These are phyloP conservation scores for Sebastes kiyomatsui DNA, from an alignment of 2,797 vertebrate species.

Conservation along the genomic window DNA sequence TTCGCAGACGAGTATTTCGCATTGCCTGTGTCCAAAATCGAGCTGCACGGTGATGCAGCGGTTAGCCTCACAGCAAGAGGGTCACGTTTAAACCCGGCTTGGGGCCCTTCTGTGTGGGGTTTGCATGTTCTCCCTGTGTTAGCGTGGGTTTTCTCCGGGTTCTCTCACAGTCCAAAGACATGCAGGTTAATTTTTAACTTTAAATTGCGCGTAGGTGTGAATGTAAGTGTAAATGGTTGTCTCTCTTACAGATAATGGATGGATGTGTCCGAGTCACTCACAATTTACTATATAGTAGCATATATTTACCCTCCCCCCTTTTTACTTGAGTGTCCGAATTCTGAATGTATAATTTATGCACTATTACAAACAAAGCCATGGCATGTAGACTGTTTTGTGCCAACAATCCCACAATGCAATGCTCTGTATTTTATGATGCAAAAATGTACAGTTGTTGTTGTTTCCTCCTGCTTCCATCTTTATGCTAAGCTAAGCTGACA, in stretches of 20 bases:
- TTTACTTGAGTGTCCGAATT: not conserved
- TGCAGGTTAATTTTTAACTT: too few relatives aligned
- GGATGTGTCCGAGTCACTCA: rapidly evolving
- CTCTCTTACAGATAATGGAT: too few relatives aligned
- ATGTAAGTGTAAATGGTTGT: rapidly evolving
- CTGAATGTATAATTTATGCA: not conserved
- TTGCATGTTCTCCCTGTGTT: too few relatives aligned
- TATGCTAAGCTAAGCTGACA: not conserved
- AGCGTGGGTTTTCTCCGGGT: too few relatives aligned
- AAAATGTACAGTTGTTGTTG: not conserved
- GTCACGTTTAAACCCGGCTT: too few relatives aligned
- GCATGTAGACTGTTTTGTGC: not conserved
- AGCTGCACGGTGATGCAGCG: too few relatives aligned
- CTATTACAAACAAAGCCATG: not conserved
- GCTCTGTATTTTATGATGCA: not conserved
- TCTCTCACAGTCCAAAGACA: too few relatives aligned
- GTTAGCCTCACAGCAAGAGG: too few relatives aligned
- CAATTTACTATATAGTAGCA: rapidly evolving
- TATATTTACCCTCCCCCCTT: not conserved
- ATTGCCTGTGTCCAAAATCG: too few relatives aligned
- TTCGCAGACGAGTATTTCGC: too few relatives aligned
- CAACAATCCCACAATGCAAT: not conserved
- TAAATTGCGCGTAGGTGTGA: too few relatives aligned
- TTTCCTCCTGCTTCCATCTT: not conserved
- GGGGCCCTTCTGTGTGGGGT: too few relatives aligned